Percentiles rank a stretch among this genome's conserved stretches.
phyloP scores from a whole-genome alignment of 1,140 invertebrate genomes.

The Lerema accius region DNA sequence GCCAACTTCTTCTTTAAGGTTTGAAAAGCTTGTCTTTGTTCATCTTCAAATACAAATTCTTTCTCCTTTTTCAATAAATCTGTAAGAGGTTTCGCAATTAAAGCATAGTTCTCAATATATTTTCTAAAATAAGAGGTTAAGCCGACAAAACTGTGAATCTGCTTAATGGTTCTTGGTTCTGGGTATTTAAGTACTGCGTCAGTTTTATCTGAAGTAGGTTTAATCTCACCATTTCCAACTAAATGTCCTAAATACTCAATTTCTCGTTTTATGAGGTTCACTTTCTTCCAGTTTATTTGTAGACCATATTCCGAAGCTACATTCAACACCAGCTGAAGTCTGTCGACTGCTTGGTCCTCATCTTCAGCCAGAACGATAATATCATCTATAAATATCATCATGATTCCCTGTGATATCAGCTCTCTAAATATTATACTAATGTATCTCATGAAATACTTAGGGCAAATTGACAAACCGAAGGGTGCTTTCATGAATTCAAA shows the following conservation, averaged over 20 bases:
- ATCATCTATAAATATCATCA: conserved; percentile 37
- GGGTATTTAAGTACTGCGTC: conserved; percentile 55
- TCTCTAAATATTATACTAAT: conserved; percentile 37
- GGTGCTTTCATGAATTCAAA: conserved; percentile 36
- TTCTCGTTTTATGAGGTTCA: conserved; percentile 44
- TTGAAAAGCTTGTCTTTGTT: conserved; percentile 21
- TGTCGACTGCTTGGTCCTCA: conserved; percentile 15
- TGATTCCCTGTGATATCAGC: conserved; percentile 15
- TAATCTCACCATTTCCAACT: conserved; percentile 38
- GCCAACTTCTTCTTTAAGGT: conserved; percentile 28
- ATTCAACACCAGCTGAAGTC: conserved; percentile 39
- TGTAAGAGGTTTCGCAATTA: conserved; percentile 51
- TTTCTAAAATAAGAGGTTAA: conserved; percentile 61
- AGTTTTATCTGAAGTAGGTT: conserved; percentile 47
- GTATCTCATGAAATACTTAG: conserved; percentile 37
- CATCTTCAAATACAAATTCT: conserved; percentile 23
- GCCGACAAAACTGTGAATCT: conserved; percentile 61
- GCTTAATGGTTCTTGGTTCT: conserved; percentile 37
- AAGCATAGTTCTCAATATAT: conserved; percentile 52
- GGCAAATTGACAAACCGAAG: conserved; percentile 35
- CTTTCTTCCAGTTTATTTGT: conserved; percentile 64
- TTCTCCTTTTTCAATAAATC: conserved; percentile 48
- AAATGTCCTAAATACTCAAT: conserved; percentile 60
- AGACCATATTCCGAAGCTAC: conserved; percentile 54
- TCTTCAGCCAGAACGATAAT: conserved; percentile 17